Evolutionary conservation across 2,888 invertebrate species (phyloP).

Genomic region (Heliconius sara): DNA sequence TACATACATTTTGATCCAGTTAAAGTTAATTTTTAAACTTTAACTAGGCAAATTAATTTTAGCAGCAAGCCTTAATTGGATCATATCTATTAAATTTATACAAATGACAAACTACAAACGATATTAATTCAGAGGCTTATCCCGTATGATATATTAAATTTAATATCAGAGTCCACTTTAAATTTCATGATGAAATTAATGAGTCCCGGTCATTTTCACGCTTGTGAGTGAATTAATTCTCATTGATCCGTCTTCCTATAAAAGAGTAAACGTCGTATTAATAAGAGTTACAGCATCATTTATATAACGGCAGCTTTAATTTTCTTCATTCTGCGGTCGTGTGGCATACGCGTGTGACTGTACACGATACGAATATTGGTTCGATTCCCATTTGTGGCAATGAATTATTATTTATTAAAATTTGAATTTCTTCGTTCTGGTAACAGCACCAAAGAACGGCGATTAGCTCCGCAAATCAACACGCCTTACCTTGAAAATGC

Average conservation of each 20-base stretch:
- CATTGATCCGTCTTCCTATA: slow-evolving; percentile 2
- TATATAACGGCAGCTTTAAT: background rate
- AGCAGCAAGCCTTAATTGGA: background rate
- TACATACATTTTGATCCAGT: slow-evolving; percentile 10
- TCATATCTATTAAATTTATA: background rate
- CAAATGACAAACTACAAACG: background rate
- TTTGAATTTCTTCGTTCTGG: too few species aligned
- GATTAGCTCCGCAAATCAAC: too few species aligned
- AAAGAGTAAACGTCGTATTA: background rate
- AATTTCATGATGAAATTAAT: slow-evolving; percentile 35
- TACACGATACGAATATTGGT: too few species aligned
- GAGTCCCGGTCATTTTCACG: slow-evolving; percentile 23
- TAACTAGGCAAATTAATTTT: background rate
- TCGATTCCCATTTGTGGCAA: too few species aligned
- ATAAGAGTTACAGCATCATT: background rate
- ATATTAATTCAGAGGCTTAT: slow-evolving; percentile 34
- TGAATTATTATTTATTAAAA: too few species aligned
- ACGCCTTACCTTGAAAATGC: too few species aligned
- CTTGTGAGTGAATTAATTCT: slow-evolving; percentile 36
- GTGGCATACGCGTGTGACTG: too few species aligned
- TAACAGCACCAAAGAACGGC: too few species aligned
- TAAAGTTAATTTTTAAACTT: too few species aligned
- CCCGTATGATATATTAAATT: slow-evolving; percentile 35
- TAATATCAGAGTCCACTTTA: slow-evolving; percentile 36
- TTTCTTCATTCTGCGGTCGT: too few species aligned